Evolutionary conservation across 2,888 invertebrate species (phyloP), one percentile per base, ranked within the genome.

Genomic region (Ecdyonurus torrentis): DNA sequence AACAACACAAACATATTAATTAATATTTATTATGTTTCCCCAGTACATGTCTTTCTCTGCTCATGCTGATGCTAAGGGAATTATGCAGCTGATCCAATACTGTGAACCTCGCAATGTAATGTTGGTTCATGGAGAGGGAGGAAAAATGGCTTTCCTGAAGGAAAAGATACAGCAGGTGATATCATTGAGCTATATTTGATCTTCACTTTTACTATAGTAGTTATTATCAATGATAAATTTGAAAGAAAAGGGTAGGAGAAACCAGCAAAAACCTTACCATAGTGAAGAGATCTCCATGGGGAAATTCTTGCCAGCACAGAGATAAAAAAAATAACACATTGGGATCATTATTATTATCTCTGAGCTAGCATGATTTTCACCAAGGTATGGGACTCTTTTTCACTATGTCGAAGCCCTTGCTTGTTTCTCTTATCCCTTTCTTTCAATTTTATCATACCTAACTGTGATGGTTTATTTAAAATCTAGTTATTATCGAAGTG

Each of bases 41-140:
- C 90, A 97, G 75, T 99, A 99, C 76, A 95, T 99, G 95, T 98
- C 98, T 22, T 99, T 99, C 75, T 96, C 95, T 65, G 99, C 99
- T 0, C 99, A 99, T 74, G 99, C 99, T 0, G 99, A 99, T 78
- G 99, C 99, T 2, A 99, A 99, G 78, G 94, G 97, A 50, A 93
- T 98, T 55, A 97, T 98, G 96, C 97, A 98, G 75, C 78, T 99
- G 50, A 97, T 99, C 69, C 90, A 95, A 68, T 94, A 97, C 73
- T 97, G 97, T 75, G 93, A 97, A 73, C 99, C 99, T 0, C 86
- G 87, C 70, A 94, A 97, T 78, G 97, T 99, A 0, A 83, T 99
- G 79, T 78, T 99, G 10, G 99, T 99, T 0, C 99, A 99, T 72
- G 99, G 99, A 0, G 99, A 99, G 77, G 94, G 91, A 1, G 89